Conservation (phyloP, 37 sponge, comb jelly and placozoan species). For the Chondrosia reniformis region DNA sequence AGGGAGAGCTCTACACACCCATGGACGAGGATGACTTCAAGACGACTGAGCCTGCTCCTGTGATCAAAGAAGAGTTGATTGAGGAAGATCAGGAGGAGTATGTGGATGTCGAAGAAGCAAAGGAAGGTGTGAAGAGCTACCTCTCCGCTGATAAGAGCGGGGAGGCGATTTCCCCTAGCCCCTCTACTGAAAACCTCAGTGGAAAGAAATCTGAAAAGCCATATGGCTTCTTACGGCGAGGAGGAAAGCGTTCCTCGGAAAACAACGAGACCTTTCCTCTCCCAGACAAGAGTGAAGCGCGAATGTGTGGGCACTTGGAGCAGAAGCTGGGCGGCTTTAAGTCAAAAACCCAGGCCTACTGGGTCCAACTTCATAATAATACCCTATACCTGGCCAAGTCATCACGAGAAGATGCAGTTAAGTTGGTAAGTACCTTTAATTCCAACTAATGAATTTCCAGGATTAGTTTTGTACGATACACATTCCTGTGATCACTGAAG, state of each 20-base stretch:
- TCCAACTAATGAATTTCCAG: no score
- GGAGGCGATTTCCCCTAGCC: background rate
- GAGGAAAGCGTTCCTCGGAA: background rate
- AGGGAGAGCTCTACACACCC: background rate
- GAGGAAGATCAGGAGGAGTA: slow-evolving; percentile 16
- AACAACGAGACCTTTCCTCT: background rate
- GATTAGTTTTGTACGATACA: no score
- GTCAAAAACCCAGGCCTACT: background rate
- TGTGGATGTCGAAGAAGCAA: slow-evolving; percentile 10
- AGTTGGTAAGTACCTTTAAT: background rate
- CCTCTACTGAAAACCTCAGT: background rate
- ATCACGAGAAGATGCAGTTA: background rate
- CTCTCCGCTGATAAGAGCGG: background rate
- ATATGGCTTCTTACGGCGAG: background rate
- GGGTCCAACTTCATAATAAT: background rate
- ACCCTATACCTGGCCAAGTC: slow-evolving; percentile 1
- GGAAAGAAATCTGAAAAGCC: background rate
- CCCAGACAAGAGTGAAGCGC: background rate
- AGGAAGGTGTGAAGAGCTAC: background rate
- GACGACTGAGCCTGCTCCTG: background rate
- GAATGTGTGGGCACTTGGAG: background rate
- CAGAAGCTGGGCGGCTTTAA: background rate
- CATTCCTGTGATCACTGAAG: no score
- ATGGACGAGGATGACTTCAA: background rate
- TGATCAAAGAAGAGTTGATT: background rate